Base-by-base conservation (phyloP, 2,113 vertebrate species). In the Podarcis cretensis region DNA sequence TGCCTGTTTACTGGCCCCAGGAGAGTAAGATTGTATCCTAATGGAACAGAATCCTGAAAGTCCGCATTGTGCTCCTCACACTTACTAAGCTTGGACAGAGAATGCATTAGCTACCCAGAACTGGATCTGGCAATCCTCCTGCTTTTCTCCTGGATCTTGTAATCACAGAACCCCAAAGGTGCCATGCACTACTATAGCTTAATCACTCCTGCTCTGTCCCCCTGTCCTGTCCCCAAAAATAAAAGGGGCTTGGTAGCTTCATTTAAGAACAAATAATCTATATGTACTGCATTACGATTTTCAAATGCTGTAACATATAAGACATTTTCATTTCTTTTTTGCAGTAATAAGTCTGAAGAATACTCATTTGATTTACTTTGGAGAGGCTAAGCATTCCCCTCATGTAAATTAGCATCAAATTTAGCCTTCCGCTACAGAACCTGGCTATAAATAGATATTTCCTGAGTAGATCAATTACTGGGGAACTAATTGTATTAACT, bases 391-490 rank as follows among this genome's bases (percentile, higher is more conserved):
- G 69, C 69, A 59, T 87, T 65, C 69, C 48, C 63, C 87, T 73
- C 16, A 6, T 12, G 63, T 84, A 91, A 86, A 89, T 86, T 35
- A 37, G 48, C n/a, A 65, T 10, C 25, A 89, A 83, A 87, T 93
- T 59, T 20, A 90, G 37, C 63, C 83, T 88, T 69, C 18, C 0
- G 48, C 73, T 84, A 77, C 69, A 91, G 85, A 92, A 81, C 66
- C 5, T 76, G 37, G 21, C 43, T 74, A 85, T 69, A 87, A 87
- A 87, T 86, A 57, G 32, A 0, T 7, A 80, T 35, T 9, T 0
- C 81, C 88, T 10, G 35, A 80, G 59, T 13, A 81, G 79, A 1
- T 82, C 73, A 83, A 81, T 84, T 16, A 85, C 32, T 23, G 59
- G 30, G 25, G 69, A 77, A n/a, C 18, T 30, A 66, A 76, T 18